phyloP scores from a whole-genome alignment of 2,113 vertebrate genomes.

The Otis tarda region DNA sequence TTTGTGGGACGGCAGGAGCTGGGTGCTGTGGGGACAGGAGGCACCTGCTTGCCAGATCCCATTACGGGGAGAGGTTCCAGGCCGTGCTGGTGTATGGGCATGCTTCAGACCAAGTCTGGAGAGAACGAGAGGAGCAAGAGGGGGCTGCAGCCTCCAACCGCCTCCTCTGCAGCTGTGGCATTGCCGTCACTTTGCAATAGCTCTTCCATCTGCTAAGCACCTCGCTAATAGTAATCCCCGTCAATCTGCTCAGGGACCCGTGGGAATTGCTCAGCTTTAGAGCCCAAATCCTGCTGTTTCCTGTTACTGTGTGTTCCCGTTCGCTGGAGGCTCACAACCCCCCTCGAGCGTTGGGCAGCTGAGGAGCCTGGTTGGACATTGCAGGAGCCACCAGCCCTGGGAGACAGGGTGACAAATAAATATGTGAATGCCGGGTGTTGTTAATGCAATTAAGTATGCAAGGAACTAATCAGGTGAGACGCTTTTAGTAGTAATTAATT shows the following conservation, averaged over 20 bases:
- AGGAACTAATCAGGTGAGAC: constrained; percentile 57
- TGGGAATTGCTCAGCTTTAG: not conserved
- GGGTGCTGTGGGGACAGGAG: not conserved
- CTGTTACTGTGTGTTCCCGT: not conserved
- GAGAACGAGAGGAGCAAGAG: not conserved
- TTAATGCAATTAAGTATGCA: constrained; percentile 46
- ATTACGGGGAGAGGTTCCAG: not conserved
- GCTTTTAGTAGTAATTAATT: constrained; percentile 57
- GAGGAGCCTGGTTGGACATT: not conserved
- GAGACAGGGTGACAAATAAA: not conserved
- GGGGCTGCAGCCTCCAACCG: not conserved
- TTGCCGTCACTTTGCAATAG: not conserved
- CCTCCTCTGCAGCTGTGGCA: constrained; percentile 21
- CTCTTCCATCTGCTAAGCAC: constrained; percentile 33
- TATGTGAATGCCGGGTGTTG: not conserved
- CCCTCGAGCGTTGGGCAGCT: not conserved
- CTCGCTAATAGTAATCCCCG: not conserved
- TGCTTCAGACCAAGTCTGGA: not conserved
- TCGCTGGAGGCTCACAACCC: not conserved
- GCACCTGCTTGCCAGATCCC: not conserved
- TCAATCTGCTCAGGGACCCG: not conserved
- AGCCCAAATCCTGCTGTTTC: constrained; percentile 15
- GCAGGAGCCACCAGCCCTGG: fast-evolving
- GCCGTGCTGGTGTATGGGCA: not conserved
- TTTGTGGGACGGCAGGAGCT: not conserved